Conservation (phyloP, 2,888 invertebrate genomes). For the Amphipyra berbera region DNA sequence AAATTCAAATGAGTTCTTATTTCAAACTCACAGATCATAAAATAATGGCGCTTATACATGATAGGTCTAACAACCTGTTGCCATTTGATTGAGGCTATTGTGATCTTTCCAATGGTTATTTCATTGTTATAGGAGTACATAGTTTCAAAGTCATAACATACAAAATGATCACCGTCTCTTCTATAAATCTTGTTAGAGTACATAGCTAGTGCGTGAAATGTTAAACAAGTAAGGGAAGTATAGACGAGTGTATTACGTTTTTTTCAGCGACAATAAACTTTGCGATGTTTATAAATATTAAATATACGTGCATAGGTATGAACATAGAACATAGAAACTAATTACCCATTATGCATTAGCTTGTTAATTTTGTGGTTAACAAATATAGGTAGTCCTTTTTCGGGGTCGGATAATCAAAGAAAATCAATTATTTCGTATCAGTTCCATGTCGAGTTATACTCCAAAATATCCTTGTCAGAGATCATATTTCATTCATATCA, state of each 20-base stretch:
- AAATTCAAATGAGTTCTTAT: conserved; percentile 28
- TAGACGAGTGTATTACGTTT: neutral
- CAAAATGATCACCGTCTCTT: neutral
- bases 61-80: neutral
- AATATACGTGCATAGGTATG: neutral
- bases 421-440: too few relatives aligned
- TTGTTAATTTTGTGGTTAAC: neutral
- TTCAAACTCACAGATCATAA: conserved; percentile 16
- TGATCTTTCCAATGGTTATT: neutral
- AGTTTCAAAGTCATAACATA: conserved; percentile 1
- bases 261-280: conserved; percentile 17
- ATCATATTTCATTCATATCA: too few relatives aligned
- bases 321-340: neutral
- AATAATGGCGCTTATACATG: conserved; percentile 7
- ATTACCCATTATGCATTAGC: neutral
- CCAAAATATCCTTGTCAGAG: too few relatives aligned
- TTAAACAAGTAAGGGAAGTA: conserved; percentile 36
- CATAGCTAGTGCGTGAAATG: conserved; percentile 9
- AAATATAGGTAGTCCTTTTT: too few relatives aligned
- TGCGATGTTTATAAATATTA: conserved; percentile 4
- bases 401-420: too few relatives aligned
- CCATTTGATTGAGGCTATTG: neutral
- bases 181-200: neutral
- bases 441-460: too few relatives aligned
- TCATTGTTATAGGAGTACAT: neutral